Evolutionary conservation across 1,140 invertebrate genomes (phyloP), one percentile per base, ranked within the genome.

Genomic region (Diabrotica undecimpunctata): DNA sequence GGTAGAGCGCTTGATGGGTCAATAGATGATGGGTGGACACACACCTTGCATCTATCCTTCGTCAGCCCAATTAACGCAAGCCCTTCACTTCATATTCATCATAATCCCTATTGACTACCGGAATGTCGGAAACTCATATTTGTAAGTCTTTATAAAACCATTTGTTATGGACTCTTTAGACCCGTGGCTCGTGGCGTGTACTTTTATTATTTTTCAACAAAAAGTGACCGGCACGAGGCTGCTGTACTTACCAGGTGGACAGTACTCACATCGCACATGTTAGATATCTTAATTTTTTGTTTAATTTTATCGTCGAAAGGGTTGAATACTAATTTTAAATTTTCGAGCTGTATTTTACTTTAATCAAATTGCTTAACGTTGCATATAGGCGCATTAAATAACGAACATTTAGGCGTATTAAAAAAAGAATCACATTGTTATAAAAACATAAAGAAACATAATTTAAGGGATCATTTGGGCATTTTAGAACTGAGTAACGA

Each of bases 51-150:
- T 10, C 41, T 3, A 46, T 13, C 54, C 51, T 55, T 61, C 64
- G 57, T 66, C 64, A 66, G 38, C 59, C 52, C 64, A 66, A 66
- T 66, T 66, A 66, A 66, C 64, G 54, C 58, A 66, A 54, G 63
- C 64, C 54, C 57, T 61, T 53, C 64, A 66, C 59, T 66, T 61
- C 39, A 61, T 66, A 64, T 66, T 61, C 58, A 36, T 66, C 58
- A 36, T 66, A 66, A 66, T 66, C 64, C 58, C 13, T 25, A 65
- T 65, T 65, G 63, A 65, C 63, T 39, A 38, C 55, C 11, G 53
- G 8, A 46, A 41, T 53, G 63, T 57, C 63, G 55, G 56, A 51
- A 51, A 52, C 56, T 54, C 46, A 46, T 65, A 53, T 65, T 41
- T 55, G 56, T 59, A 41, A 55, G 62, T 63, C 62, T 63, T 63